Conservation (phyloP, 37 sponge, comb jelly and placozoan species). For the Tethya wilhelma region DNA sequence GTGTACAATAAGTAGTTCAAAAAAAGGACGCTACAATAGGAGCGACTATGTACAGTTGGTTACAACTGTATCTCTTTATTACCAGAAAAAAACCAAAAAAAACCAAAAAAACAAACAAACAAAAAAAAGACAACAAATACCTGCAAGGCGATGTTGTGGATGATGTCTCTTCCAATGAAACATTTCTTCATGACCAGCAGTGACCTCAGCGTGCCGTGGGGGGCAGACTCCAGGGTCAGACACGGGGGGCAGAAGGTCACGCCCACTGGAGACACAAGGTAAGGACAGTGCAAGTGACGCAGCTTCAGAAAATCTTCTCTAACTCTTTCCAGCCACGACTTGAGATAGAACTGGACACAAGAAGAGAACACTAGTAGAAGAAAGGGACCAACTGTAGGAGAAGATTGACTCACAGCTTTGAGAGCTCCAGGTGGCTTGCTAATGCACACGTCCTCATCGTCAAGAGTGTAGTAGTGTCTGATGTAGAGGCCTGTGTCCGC, state of each 20-base stretch:
- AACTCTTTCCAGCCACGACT: constrained; percentile 10
- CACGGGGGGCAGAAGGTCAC: constrained; percentile 49
- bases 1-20: too few relatives aligned
- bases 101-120: background rate
- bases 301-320: constrained; percentile 32
- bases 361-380: background rate
- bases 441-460: constrained; percentile 14
- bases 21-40: too few relatives aligned
- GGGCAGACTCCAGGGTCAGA: constrained; percentile 65
- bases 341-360: constrained; percentile 34
- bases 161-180: constrained; percentile 7
- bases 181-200: constrained; percentile 12
- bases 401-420: constrained; percentile 38
- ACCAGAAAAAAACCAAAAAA: background rate
- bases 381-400: background rate
- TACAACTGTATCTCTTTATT: too few relatives aligned
- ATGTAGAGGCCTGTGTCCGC: constrained; percentile 38
- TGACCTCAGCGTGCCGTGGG: constrained; percentile 50
- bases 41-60: too few relatives aligned
- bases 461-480: constrained; percentile 34
- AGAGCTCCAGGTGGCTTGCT: constrained; percentile 37
- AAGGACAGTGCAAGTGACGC: constrained; percentile 22
- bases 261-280: constrained; percentile 46
- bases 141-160: constrained; percentile 70
- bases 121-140: constrained; percentile 3